Conservation (phyloP, 1,140 invertebrate genomes). For the Zaprionus nigranus region DNA sequence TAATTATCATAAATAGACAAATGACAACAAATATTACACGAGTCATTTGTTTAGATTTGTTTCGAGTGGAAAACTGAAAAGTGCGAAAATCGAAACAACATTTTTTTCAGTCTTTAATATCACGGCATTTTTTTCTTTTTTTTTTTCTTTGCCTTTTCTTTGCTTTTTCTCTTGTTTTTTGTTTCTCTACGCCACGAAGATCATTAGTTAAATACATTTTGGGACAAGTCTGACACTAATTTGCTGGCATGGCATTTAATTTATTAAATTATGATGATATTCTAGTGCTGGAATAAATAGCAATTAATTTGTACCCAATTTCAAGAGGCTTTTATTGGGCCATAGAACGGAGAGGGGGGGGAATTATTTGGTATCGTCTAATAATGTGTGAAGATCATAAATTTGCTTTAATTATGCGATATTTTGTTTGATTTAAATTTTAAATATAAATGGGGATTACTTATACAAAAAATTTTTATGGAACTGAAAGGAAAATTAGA, state of each 20-base stretch:
- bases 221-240: constrained; percentile 47
- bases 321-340: neutral
- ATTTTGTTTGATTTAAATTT: constrained; percentile 2
- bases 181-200: neutral
- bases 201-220: constrained; percentile 49
- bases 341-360: neutral
- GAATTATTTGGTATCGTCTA: constrained; percentile 8
- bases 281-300: constrained; percentile 14
- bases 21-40: constrained; percentile 80
- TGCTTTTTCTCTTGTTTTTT: constrained; percentile 9
- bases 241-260: constrained; percentile 44
- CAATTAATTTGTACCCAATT: constrained; percentile 33
- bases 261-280: constrained; percentile 40
- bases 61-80: constrained; percentile 29
- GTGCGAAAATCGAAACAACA: constrained; percentile 29
- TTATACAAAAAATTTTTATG: neutral
- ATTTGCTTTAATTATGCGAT: constrained; percentile 8
- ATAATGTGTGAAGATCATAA: constrained; percentile 39
- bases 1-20: constrained; percentile 80
- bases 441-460: neutral
- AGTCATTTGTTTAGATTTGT: constrained; percentile 58
- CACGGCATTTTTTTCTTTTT: too few relatives aligned
- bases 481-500: neutral
- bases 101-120: constrained; percentile 18
- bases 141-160: constrained; percentile 4